Evolutionary conservation across 2,888 invertebrate species (phyloP).

Genomic region (Anorthoa munda): DNA sequence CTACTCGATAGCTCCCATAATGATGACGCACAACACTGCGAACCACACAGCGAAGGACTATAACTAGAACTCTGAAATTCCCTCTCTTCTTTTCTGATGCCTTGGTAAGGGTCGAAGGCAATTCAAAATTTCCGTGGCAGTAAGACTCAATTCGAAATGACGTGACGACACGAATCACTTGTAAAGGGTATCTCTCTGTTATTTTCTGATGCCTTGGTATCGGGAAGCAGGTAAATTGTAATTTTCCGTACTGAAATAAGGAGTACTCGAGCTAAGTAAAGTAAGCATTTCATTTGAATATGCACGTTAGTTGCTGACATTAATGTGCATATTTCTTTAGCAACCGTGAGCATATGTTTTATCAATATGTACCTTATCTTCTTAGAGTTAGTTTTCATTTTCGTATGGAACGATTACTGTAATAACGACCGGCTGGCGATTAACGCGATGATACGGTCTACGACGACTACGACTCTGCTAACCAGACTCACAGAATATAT

Average conservation of each 20-base stretch:
- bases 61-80: background rate
- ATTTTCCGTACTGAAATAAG: slow-evolving; percentile 40
- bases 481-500: too few relatives aligned
- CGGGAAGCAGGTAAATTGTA: slow-evolving; percentile 30
- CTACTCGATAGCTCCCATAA: background rate
- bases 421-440: background rate
- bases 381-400: background rate
- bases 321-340: background rate
- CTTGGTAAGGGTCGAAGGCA: slow-evolving; percentile 1
- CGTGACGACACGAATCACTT: background rate
- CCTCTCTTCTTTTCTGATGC: background rate
- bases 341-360: background rate
- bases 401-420: background rate
- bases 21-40: background rate
- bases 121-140: slow-evolving; percentile 23
- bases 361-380: background rate
- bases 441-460: background rate
- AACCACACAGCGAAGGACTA: background rate
- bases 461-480: background rate
- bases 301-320: background rate
- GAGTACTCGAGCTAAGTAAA: background rate
- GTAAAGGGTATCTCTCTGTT: background rate
- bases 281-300: background rate
- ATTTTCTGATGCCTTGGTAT: slow-evolving; percentile 23
- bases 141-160: slow-evolving; percentile 11